Percentiles rank a stretch among this genome's conserved stretches.
These are phyloP conservation scores for Phenganax stokvisi DNA, from an alignment of 92 coral and sea anemone genomes.

Conservation along the genomic window DNA sequence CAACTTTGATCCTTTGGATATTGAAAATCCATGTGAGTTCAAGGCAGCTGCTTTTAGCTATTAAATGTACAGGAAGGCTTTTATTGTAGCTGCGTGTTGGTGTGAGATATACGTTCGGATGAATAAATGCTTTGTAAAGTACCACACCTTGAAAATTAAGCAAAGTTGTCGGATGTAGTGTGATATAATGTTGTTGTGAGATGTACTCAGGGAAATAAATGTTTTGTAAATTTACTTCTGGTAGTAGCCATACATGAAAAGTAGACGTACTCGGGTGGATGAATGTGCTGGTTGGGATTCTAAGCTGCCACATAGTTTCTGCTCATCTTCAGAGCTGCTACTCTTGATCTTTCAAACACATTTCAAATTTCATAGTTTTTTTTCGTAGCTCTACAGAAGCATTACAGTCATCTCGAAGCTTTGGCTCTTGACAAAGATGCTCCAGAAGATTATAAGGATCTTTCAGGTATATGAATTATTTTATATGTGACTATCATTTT, in stretches of 20 bases:
- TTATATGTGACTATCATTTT: neutral
- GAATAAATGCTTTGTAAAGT: neutral
- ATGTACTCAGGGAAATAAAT: too few species aligned
- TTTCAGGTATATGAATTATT: constrained; percentile 56
- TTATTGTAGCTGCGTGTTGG: neutral
- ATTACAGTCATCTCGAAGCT: constrained; percentile 83
- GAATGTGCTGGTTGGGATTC: too few species aligned
- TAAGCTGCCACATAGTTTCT: too few species aligned
- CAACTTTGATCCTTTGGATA: constrained; percentile 56
- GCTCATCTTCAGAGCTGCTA: too few species aligned
- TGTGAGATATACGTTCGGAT: neutral
- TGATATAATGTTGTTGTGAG: too few species aligned
- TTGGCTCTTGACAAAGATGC: constrained; percentile 89
- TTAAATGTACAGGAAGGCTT: neutral
- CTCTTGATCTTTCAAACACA: too few species aligned
- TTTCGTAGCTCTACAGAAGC: constrained; percentile 79
- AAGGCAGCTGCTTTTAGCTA: neutral
- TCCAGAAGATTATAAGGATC: constrained; percentile 70
- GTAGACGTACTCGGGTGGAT: too few species aligned
- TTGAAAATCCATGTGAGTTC: constrained; percentile 91
- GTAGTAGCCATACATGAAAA: too few species aligned
- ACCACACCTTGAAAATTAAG: too few species aligned
- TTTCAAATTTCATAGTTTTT: neutral
- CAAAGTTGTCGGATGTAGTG: too few species aligned
- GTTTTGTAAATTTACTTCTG: too few species aligned